A percentile compares a stretch with the other conserved stretches of the same genome.
These are phyloP conservation scores for Pycnomerus fuliginosus DNA, from an alignment of 2,888 invertebrate genomes.

Conservation along the genomic window DNA sequence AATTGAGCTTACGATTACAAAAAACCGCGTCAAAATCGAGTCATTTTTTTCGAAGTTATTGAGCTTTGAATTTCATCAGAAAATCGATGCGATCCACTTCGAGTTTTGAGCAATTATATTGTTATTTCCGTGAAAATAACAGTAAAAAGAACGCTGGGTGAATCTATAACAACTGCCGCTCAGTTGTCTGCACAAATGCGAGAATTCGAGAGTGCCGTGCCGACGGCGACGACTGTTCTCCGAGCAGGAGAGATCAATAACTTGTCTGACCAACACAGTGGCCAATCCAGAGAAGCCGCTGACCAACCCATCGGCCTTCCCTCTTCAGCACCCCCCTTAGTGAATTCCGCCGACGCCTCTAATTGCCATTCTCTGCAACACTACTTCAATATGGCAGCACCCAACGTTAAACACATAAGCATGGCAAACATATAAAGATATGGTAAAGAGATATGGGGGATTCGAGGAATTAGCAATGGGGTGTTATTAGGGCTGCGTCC, in stretches of 20 bases:
- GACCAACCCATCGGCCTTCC: conserved; percentile 25
- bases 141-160: too few relatives aligned
- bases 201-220: background rate
- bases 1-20: too few relatives aligned
- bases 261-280: conserved; percentile 41
- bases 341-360: conserved; percentile 28
- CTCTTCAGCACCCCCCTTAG: conserved; percentile 9
- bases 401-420: conserved; percentile 7
- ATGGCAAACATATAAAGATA: conserved; percentile 7
- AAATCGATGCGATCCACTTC: too few relatives aligned
- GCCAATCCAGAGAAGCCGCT: conserved; percentile 37
- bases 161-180: background rate
- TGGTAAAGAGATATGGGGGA: conserved; percentile 12
- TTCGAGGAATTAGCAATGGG: conserved; percentile 23
- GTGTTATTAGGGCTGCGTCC: conserved; percentile 20
- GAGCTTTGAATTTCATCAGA: too few relatives aligned
- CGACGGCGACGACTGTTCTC: background rate
- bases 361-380: conserved; percentile 28
- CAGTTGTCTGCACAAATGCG: background rate
- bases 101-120: too few relatives aligned
- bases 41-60: too few relatives aligned
- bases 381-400: conserved; percentile 25
- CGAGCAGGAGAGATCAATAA: conserved; percentile 38
- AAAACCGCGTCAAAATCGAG: too few relatives aligned
- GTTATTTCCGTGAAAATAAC: too few relatives aligned